Conservation (phyloP, 1,140 invertebrate species). For the Drusus annulatus region DNA sequence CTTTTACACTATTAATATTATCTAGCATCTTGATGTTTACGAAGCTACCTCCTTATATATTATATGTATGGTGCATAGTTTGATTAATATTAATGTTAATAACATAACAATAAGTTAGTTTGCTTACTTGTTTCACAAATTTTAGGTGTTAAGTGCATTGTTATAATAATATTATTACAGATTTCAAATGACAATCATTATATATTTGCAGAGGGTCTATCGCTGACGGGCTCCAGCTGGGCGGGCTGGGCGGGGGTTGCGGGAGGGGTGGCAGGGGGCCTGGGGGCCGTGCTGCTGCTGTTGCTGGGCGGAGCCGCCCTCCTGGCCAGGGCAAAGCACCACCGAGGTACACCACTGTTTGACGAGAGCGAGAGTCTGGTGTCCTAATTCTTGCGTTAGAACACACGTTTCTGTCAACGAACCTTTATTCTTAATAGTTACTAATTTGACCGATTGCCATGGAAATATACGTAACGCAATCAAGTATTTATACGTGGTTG, state of each 20-base stretch:
- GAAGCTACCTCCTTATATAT: no score
- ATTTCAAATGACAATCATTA: slow-evolving; percentile 5
- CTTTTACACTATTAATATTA: no score
- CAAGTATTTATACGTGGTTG: no score
- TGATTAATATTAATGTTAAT: no score
- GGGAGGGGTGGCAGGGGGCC: slow-evolving; percentile 55
- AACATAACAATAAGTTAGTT: no score
- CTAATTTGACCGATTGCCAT: not conserved
- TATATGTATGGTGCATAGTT: no score
- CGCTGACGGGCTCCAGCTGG: slow-evolving; percentile 33
- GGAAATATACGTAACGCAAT: not conserved
- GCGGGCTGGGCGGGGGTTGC: slow-evolving; percentile 57
- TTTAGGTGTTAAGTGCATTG: not conserved
- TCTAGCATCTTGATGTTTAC: no score
- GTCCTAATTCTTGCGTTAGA: not conserved
- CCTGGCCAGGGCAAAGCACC: slow-evolving; percentile 48
- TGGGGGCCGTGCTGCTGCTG: slow-evolving; percentile 55
- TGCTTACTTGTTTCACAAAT: no score
- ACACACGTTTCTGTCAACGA: no score
- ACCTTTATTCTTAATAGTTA: not conserved
- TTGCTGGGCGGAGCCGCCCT: slow-evolving; percentile 52
- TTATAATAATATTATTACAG: not conserved
- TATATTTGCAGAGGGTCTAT: slow-evolving; percentile 32
- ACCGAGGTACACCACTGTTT: slow-evolving; percentile 48
- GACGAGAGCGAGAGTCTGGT: slow-evolving; percentile 51